Base-by-base conservation (phyloP, 2,888 invertebrate genomes). In the Elmis aenea region DNA sequence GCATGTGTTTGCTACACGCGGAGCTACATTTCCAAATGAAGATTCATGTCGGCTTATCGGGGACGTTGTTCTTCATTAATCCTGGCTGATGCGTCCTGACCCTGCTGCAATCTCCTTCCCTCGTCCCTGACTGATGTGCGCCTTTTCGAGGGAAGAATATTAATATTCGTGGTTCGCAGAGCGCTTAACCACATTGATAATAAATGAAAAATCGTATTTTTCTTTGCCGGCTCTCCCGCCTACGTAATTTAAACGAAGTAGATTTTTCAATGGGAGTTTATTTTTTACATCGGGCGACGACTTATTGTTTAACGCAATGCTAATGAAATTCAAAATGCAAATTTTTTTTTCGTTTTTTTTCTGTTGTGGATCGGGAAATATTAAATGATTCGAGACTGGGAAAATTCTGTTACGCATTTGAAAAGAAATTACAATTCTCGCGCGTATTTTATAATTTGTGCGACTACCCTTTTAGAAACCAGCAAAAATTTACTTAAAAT, bases 131-230 rank as follows among this genome's bases (percentile, higher is more conserved):
- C 44, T 52, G 49, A 52, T 49, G 45, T 39, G 42, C 43, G 20
- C 39, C 43, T 20, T 37, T 43, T 42, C 48, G 36, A 46, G 50
- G 42, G 42, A 47, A 48, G 53, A 54, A 54, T 55, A 56, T 56
- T 52, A 54, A 51, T 54, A 54, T 55, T 50, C 45, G 52, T 40
- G 42, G 45, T 48, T 42, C 45, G 35, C 35, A 36, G 45, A 47
- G 38, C 49, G 45, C 46, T 50, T 38, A n/a, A 40, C 42, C 33
- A 38, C 47, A 41, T 38, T 46, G 41, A 52, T 52, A 53, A 55
- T 51, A 53, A 55, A 55, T 51, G 52, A 47, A 46, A 45, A 44
- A 45, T 37, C 48, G 51, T 53, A 51, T 52, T 52, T 55, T 52
- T 51, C 47, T 49, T 51, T 43, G 49, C 38, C 48, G 40, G 42